A percentile compares a stretch with the other conserved stretches of the same genome.
Conservation (phyloP, 2,888 invertebrate species). For the Lasioglossum oenotherae region DNA sequence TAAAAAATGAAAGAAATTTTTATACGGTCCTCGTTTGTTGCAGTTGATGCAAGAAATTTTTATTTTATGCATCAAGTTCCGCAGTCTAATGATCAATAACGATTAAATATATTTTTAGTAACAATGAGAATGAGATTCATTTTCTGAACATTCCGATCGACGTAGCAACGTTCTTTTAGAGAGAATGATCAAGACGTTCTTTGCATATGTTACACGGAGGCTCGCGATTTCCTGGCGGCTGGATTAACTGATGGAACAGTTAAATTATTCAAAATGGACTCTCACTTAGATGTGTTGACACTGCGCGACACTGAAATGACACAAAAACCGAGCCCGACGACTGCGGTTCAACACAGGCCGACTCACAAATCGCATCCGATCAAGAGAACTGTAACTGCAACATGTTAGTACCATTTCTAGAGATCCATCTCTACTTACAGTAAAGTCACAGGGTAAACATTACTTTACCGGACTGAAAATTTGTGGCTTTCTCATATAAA, state of each 20-base stretch:
- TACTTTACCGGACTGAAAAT: too few relatives aligned
- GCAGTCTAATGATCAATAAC: too few relatives aligned
- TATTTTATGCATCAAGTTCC: too few relatives aligned
- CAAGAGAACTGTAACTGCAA: conserved; percentile 86
- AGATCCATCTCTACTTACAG: not conserved
- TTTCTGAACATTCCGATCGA: conserved; percentile 3
- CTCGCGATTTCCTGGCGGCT: conserved; percentile 86
- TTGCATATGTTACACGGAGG: conserved; percentile 88
- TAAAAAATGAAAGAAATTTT: too few relatives aligned
- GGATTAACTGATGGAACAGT: conserved; percentile 88
- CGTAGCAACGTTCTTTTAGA: conserved; percentile 32
- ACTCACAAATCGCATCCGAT: conserved; percentile 87
- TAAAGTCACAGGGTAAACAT: too few relatives aligned
- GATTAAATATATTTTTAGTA: not conserved
- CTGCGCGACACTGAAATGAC: conserved; percentile 86
- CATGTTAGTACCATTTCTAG: conserved; percentile 85
- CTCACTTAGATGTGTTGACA: conserved; percentile 84
- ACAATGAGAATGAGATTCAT: not conserved
- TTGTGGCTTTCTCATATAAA: too few relatives aligned
- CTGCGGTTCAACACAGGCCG: conserved; percentile 87
- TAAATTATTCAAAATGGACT: conserved; percentile 85
- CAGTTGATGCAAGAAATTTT: too few relatives aligned
- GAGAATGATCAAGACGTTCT: conserved; percentile 84
- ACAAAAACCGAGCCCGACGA: conserved; percentile 86
- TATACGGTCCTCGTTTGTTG: too few relatives aligned